Base-by-base conservation (phyloP, 2,888 invertebrate species). In the Orthonevra nobilis region DNA sequence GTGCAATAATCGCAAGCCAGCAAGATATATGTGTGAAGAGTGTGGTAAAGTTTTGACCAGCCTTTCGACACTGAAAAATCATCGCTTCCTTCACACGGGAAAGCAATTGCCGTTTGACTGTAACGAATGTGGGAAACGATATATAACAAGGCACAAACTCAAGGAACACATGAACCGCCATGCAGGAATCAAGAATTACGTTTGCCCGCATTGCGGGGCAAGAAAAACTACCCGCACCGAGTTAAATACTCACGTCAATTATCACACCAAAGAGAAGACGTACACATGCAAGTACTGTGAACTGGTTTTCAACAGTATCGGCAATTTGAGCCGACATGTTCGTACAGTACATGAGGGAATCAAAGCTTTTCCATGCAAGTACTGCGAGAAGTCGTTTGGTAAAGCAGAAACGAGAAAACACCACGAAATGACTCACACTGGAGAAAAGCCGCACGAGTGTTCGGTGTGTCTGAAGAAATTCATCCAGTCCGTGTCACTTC, bases 361-460 rank as follows among this genome's bases (percentile, higher is more conserved):
- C 1, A 88, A 87, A 66, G 86, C 87, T 46, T 87, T 86, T 32
- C 85, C 85, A 9, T 87, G 87, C 42, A 84, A 86, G 1, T 86
- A 86, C 73, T 87, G 87, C 70, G 86, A 87, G 17, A 85, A 86
- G 48, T 84, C 86, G 0, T 87, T 87, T 81, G 87, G 87, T 1
- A 87, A 87, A 79, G 86, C 87, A 0, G 88, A 87, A 74, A 88
- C 88, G 0, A 81, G 87, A 14, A 87, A 88, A 10, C 88, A 87
- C 81, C 87, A 87, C 54, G 86, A 87, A 81, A 87, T 87, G 88
- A 87, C 87, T 0, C 87, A 87, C 52, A 87, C 88, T 0, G 87
- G 88, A 0, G 87, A 87, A 52, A 88, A 87, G 17, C 87, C 88
- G 0, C 87, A 87, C 56, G 86, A 84, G 34, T 87, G 87, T 66